Evolutionary conservation across 2,888 invertebrate genomes (phyloP).

Genomic region (Dyspetes luteomarginatus): DNA sequence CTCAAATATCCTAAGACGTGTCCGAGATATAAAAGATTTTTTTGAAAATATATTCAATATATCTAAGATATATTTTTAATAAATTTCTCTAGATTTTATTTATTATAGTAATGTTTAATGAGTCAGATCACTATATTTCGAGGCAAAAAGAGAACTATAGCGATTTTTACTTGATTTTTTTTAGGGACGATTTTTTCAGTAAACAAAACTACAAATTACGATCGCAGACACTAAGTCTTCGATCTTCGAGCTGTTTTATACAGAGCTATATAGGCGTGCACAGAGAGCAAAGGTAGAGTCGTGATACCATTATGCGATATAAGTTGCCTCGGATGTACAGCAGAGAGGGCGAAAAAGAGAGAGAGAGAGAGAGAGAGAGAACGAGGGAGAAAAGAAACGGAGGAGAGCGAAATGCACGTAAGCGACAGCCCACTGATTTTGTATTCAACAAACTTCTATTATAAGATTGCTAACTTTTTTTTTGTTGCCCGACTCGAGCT

Average conservation of each 20-base stretch:
- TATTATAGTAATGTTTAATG: too few species aligned
- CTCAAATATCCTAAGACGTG: too few species aligned
- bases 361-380: background rate
- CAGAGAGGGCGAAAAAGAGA: background rate
- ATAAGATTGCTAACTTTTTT: constrained; percentile 78
- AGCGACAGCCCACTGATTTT: constrained; percentile 76
- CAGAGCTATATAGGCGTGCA: background rate
- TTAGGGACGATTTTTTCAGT: background rate
- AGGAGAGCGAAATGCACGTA: constrained; percentile 47
- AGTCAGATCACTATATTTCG: too few species aligned
- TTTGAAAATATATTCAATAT: too few species aligned
- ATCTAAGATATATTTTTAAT: too few species aligned
- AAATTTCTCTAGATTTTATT: too few species aligned
- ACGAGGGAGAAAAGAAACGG: background rate
- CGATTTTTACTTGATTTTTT: background rate
- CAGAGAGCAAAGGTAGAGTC: constrained; percentile 59
- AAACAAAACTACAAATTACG: too few species aligned
- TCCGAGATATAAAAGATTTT: too few species aligned
- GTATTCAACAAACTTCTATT: constrained; percentile 79
- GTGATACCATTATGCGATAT: constrained; percentile 74
- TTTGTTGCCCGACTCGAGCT: constrained; percentile 62
- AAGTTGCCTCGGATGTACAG: constrained; percentile 68
- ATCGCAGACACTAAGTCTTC: background rate
- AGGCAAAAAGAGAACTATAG: background rate
- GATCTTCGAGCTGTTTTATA: background rate